phyloP scores from a whole-genome alignment of 2,888 invertebrate genomes.

The Cataglyphis altisquamis region DNA sequence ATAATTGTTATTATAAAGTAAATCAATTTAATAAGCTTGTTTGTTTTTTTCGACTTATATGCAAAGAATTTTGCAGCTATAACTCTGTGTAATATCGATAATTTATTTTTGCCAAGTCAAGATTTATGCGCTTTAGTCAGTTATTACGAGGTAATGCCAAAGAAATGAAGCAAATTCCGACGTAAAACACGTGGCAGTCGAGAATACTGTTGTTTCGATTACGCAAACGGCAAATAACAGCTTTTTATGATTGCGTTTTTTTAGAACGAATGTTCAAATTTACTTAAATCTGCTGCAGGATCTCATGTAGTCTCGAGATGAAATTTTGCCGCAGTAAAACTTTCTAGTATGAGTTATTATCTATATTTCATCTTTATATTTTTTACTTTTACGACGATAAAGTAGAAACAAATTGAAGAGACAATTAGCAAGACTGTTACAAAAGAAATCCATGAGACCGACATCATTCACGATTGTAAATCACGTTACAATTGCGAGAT shows the following conservation, averaged over 20 bases:
- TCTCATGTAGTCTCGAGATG: background rate
- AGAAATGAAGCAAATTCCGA: slow-evolving; percentile 31
- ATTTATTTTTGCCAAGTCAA: slow-evolving; percentile 12
- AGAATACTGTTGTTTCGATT: background rate
- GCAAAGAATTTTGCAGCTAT: background rate
- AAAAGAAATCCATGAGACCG: slow-evolving; percentile 3
- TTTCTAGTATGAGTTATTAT: background rate
- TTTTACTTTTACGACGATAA: background rate
- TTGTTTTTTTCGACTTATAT: background rate
- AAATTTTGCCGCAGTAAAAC: slow-evolving; percentile 1
- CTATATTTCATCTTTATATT: background rate
- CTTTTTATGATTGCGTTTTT: slow-evolving; percentile 13
- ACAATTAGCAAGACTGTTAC: slow-evolving; percentile 22
- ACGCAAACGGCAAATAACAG: slow-evolving; percentile 25
- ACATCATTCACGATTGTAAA: slow-evolving; percentile 4
- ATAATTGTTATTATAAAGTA: slow-evolving; percentile 1
- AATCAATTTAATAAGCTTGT: background rate
- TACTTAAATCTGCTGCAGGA: background rate
- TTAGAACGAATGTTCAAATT: slow-evolving; percentile 1
- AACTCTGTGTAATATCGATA: background rate
- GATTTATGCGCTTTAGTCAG: background rate
- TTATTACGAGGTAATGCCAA: slow-evolving; percentile 15
- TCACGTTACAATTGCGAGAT: background rate
- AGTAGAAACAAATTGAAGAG: background rate
- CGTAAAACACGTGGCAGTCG: slow-evolving; percentile 3